Evolutionary conservation across 35 echinoderm and acorn worm genomes (phyloP), one percentile per base, ranked within the genome.

Genomic region (Chiridota heheva): DNA sequence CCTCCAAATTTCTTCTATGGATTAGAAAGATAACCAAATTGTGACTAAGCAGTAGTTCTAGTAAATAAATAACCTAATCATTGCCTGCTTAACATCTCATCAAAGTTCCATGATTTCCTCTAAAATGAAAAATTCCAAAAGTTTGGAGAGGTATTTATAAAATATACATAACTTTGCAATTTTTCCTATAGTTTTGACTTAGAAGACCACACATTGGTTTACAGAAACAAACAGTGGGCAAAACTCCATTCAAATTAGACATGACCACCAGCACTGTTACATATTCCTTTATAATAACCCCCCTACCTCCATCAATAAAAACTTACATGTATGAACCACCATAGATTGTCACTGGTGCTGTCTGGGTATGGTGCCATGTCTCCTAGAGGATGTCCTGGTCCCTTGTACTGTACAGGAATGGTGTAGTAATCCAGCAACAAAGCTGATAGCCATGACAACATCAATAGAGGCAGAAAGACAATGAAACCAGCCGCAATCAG

Each of bases 241-340:
- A 6, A 60, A 6, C 6, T 3, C 18, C 22, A 30, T 12, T n/a
- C 4, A 26, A 18, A 3, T 60, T 26, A 4, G 32, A 26, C 6
- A 18, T 26, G 18, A n/a, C 58, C 58, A n/a, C n/a, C n/a, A n/a
- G n/a, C n/a, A n/a, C n/a, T n/a, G n/a, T n/a, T n/a, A n/a, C n/a
- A n/a, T n/a, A n/a, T n/a, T n/a, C n/a, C n/a, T n/a, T n/a, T n/a
- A n/a, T n/a, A n/a, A n/a, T n/a, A n/a, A n/a, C n/a, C n/a, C n/a
- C n/a, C n/a, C n/a, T n/a, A n/a, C n/a, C n/a, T n/a, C n/a, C n/a
- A n/a, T n/a, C n/a, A n/a, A n/a, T 22, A 28, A 5, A 51, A 58
- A 88, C 95, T 85, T 44, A 98, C 95, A 64, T 98, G 95, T 36
- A 98, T 72, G 77, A 98, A 91, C 95, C 95, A 98, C 84, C 80